Evolutionary conservation across 2,113 vertebrate genomes (phyloP).

Genomic region (Ptilonorhynchus violaceus): DNA sequence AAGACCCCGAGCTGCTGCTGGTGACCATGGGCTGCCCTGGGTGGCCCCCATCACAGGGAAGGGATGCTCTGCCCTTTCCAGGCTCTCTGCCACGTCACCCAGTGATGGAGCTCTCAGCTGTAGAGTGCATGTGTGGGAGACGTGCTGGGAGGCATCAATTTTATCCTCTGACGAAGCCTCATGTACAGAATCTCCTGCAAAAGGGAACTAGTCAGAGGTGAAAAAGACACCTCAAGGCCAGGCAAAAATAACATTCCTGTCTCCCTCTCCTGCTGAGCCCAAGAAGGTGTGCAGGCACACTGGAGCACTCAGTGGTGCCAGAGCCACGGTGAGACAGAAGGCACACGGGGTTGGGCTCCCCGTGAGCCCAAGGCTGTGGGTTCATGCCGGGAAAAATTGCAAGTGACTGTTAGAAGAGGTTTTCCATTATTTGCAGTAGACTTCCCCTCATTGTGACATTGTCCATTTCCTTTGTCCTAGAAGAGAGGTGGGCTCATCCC

Average conservation of each 20-base stretch:
- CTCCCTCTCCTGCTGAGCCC: background rate
- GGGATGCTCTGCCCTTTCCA: background rate
- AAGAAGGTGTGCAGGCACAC: fast-evolving
- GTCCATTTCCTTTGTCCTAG: background rate
- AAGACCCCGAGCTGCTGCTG: fast-evolving
- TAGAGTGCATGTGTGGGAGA: background rate
- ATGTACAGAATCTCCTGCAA: background rate
- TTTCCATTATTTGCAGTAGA: background rate
- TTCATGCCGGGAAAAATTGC: background rate
- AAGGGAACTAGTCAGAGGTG: background rate
- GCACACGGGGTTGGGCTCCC: background rate
- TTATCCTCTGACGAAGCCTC: background rate
- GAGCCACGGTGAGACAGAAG: no score
- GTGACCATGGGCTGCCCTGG: background rate
- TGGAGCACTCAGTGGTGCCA: background rate
- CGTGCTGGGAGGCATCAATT: fast-evolving
- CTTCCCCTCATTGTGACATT: fast-evolving
- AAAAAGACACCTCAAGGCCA: background rate
- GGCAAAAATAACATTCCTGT: background rate
- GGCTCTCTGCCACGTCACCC: background rate
- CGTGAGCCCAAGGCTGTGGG: background rate
- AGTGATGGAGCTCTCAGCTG: background rate
- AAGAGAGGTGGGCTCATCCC: background rate
- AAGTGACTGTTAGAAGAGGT: background rate
- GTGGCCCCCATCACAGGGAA: background rate